Evolutionary conservation across 2,888 invertebrate genomes (phyloP).

Genomic region (Ochropleura plecta): DNA sequence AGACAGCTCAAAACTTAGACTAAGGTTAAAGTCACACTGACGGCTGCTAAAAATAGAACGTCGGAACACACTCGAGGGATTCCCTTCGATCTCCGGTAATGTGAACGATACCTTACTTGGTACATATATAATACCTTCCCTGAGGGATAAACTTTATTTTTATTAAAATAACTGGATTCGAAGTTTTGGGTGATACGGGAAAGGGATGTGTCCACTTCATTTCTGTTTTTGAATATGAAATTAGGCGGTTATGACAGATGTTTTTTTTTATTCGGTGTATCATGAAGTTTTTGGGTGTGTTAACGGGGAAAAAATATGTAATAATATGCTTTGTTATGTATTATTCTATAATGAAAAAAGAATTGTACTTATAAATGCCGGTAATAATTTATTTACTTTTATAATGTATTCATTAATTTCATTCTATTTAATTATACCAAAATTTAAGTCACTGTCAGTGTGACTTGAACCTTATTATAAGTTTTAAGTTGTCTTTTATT

Average conservation of each 20-base stretch:
- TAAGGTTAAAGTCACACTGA: conserved; percentile 46
- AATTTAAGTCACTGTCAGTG: no score
- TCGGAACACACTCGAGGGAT: conserved; percentile 46
- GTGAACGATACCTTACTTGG: conserved; percentile 32
- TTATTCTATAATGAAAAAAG: background rate
- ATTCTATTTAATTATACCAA: no score
- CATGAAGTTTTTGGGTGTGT: background rate
- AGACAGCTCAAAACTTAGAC: conserved; percentile 21
- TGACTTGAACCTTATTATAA: no score
- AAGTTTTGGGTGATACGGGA: conserved; percentile 24
- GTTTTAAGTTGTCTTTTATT: no score
- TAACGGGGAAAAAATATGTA: background rate
- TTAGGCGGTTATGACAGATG: background rate
- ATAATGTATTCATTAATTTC: background rate
- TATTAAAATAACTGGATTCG: conserved; percentile 55
- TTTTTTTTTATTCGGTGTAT: background rate
- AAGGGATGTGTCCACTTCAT: background rate
- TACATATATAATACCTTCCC: conserved; percentile 50
- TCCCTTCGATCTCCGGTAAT: conserved; percentile 47
- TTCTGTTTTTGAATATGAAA: background rate
- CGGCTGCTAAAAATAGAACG: conserved; percentile 50
- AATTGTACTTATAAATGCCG: background rate
- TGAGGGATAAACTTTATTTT: conserved; percentile 43
- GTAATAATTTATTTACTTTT: background rate
- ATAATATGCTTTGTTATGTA: background rate